Evolutionary conservation across 1,140 invertebrate species (phyloP), one percentile per base, ranked within the genome.

Genomic region (Plectrocnemia conspersa): DNA sequence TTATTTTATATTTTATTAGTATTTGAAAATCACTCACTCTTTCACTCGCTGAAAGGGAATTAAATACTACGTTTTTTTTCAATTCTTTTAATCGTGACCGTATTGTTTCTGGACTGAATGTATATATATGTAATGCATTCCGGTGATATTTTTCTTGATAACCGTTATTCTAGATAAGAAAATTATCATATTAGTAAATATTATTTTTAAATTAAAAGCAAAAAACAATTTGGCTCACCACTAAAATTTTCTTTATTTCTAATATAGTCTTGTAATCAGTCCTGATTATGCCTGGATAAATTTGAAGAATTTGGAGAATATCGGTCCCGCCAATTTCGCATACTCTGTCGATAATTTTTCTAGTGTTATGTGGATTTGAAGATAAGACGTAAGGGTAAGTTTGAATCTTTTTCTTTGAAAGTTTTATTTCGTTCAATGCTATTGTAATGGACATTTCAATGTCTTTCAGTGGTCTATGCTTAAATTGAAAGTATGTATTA

Each of bases 391-490:
- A 50, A 4, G 47, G 47, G 38, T 50, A 50, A 1, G 7, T 38
- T 22, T 38, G 27, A 19, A 50, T 50, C 22, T 38, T 50, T 23
- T 38, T 15, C 2, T 13, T 25, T 2, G 47, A 15, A 4, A 36
- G 11, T 25, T 38, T n/a, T 16, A 50, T 38, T 38, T 24, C 33
- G n/a, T 50, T 24, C 3, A 18, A 11, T 9, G 33, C 33, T 24
- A 50, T 50, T 23, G 19, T 13, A 11, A 50, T 10, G 3, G 47
- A 50, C 16, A 23, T 1, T 50, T 50, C 47, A 4, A 50, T 50
- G 25, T 50, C 33, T 7, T 11, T 19, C 6, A 50, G 10, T n/a
- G 47, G 47, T 38, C 47, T 50, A 25, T 38, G 33, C 15, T 22
- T 33, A 38, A 50, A 50, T 7, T 50, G 47, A 19, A 21, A 25